Evolutionary conservation across 2,888 invertebrate genomes (phyloP).

Genomic region (Platycheirus albimanus): DNA sequence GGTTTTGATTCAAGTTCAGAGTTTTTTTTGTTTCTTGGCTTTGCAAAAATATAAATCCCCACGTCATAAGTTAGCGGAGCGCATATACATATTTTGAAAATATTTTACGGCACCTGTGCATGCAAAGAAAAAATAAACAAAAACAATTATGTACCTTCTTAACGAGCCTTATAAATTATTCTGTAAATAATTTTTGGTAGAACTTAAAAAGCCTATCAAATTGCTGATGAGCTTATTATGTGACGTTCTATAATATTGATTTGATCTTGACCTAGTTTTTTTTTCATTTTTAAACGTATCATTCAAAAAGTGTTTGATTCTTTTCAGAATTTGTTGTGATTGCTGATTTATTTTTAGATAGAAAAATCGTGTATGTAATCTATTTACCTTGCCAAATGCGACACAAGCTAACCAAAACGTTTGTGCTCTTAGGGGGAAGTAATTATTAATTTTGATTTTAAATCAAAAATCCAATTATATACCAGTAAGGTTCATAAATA

Average conservation of each 20-base stretch:
- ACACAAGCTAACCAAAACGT: background rate
- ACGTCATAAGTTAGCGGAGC: slow-evolving; percentile 3
- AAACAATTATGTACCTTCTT: too few species aligned
- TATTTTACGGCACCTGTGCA: background rate
- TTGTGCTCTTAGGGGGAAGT: background rate
- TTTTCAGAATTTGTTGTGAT: background rate
- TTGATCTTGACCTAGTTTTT: slow-evolving; percentile 54
- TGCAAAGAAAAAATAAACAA: background rate
- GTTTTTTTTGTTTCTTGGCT: slow-evolving; percentile 3
- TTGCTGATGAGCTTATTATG: slow-evolving; percentile 29
- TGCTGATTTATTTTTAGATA: slow-evolving; percentile 24
- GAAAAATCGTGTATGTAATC: background rate
- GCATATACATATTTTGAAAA: background rate
- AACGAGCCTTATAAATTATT: background rate
- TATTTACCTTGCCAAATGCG: slow-evolving; percentile 18
- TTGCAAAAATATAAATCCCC: slow-evolving; percentile 3
- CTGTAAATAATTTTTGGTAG: background rate
- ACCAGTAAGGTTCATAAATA: too few species aligned
- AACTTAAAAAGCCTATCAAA: background rate
- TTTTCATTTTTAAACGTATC: slow-evolving; percentile 5
- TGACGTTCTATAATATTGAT: slow-evolving; percentile 36
- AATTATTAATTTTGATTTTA: background rate
- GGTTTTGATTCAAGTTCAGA: slow-evolving; percentile 25
- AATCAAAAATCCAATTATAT: too few species aligned
- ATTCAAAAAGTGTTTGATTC: background rate